These are phyloP conservation scores for Nycticebus coucang DNA, from an alignment of 2,113 vertebrate genomes.

Conservation along the genomic window DNA sequence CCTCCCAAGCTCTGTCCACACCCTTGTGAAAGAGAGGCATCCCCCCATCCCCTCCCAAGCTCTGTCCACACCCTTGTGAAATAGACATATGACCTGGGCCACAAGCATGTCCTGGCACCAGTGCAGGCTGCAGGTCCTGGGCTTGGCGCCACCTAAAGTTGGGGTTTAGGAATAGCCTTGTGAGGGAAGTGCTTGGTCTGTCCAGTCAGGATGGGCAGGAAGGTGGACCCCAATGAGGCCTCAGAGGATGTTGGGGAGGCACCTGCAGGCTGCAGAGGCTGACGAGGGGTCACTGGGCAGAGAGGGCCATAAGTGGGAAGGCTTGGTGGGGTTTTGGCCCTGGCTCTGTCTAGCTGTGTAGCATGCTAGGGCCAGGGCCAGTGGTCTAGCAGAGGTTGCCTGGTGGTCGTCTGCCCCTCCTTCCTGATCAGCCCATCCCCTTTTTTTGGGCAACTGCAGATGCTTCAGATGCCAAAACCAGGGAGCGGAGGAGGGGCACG, in stretches of 20 bases:
- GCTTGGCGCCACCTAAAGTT: not conserved
- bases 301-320: not conserved
- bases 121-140: not conserved
- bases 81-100: not conserved
- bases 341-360: not conserved
- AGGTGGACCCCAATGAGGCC: not conserved
- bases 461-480: conserved; percentile 89
- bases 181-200: not conserved
- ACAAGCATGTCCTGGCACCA: not conserved
- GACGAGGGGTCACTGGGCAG: not conserved
- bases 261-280: not conserved
- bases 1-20: not conserved
- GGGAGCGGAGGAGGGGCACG: conserved; percentile 89
- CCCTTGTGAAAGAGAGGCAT: not conserved
- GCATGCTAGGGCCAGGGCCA: not conserved
- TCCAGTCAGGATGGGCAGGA: not conserved
- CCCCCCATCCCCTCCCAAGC: not conserved
- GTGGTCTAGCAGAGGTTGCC: not conserved
- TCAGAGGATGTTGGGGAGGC: not conserved
- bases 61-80: not conserved
- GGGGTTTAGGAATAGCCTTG: not conserved
- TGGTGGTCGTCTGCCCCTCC: not conserved
- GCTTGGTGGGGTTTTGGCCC: not conserved
- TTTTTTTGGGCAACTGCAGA: conserved; percentile 77
- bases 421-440: not conserved